Conservation (phyloP, 37 sponge, comb jelly and placozoan genomes). For the Tethya wilhelma region DNA sequence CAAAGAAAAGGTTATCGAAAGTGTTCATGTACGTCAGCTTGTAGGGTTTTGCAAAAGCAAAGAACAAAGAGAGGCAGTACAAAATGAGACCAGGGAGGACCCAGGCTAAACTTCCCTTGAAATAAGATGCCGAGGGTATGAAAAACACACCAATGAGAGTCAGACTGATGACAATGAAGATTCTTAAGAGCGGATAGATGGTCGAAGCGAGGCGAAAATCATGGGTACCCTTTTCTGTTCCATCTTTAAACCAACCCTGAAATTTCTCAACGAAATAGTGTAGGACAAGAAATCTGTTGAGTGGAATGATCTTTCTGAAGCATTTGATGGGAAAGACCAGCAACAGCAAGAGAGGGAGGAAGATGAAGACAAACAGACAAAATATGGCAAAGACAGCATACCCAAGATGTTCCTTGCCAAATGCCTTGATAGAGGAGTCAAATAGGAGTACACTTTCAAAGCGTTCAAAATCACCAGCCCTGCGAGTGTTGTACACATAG, state of each 20-base stretch:
- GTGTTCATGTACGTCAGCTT: too few relatives aligned
- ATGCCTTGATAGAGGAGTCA: not conserved
- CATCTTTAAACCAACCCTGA: slow-evolving; percentile 25
- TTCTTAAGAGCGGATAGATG: not conserved
- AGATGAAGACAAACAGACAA: not conserved
- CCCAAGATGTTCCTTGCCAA: not conserved
- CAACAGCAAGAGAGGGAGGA: not conserved
- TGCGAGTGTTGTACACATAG: not conserved
- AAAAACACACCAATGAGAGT: too few relatives aligned
- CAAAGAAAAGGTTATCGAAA: too few relatives aligned
- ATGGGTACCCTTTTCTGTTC: not conserved
- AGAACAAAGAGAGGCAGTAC: too few relatives aligned
- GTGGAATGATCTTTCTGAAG: not conserved
- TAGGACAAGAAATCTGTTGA: not conserved
- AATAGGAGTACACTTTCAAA: not conserved
- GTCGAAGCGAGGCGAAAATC: not conserved
- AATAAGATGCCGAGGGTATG: too few relatives aligned
- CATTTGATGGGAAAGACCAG: not conserved
- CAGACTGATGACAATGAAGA: too few relatives aligned
- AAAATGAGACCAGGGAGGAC: too few relatives aligned
- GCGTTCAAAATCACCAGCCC: not conserved
- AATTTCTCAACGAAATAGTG: slow-evolving; percentile 7
- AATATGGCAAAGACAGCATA: not conserved
- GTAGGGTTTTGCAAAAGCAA: too few relatives aligned
- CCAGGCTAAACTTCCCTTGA: too few relatives aligned